phyloP scores from a whole-genome alignment of 2,888 invertebrate species.

The Sarcophaga rosellei region DNA sequence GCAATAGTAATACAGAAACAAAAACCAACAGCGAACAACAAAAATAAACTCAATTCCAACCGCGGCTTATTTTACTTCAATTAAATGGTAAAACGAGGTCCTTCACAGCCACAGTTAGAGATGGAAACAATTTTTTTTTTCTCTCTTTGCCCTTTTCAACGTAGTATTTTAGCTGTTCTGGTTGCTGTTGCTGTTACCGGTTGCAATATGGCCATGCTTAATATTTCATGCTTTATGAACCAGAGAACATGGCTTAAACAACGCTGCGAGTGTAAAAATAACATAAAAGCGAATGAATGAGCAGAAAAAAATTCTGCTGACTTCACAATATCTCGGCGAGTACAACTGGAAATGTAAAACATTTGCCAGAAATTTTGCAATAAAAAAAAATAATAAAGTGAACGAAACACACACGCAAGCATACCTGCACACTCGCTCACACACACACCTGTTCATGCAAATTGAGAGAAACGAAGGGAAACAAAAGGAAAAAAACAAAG shows the following conservation, averaged over 20 bases:
- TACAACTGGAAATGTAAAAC: constrained; percentile 61
- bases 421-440: neutral
- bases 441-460: neutral
- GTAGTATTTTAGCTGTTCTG: neutral
- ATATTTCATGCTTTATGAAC: constrained; percentile 68
- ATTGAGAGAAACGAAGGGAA: constrained; percentile 9
- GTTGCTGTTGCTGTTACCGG: constrained; percentile 32
- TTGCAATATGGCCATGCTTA: constrained; percentile 66
- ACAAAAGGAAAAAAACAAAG: neutral
- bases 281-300: constrained; percentile 20
- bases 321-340: constrained; percentile 44
- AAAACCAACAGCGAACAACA: constrained; percentile 12
- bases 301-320: constrained; percentile 57
- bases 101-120: constrained; percentile 53
- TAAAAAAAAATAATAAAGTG: constrained; percentile 24
- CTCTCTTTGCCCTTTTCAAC: neutral
- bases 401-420: constrained; percentile 1
- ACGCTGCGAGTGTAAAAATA: constrained; percentile 48
- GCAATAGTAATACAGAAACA: constrained; percentile 13
- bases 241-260: constrained; percentile 63
- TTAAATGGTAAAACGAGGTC: constrained; percentile 67
- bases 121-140: constrained; percentile 14
- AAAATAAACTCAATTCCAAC: constrained; percentile 37
- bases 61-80: constrained; percentile 70
- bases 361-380: constrained; percentile 54